Conservation (phyloP, 2,797 vertebrate species). For the Muscicapa striata region DNA sequence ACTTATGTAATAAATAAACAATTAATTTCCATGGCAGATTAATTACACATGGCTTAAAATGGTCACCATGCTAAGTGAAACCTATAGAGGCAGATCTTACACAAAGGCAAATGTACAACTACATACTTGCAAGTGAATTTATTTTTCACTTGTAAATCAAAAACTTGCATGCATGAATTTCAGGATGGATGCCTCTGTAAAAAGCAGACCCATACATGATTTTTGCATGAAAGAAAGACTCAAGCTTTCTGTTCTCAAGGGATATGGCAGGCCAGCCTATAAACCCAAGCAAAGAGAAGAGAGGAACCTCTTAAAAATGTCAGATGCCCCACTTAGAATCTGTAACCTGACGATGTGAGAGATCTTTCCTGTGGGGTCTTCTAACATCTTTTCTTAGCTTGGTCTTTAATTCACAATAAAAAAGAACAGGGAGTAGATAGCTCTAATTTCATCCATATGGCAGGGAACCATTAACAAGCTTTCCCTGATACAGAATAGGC, state of each 20-base stretch:
- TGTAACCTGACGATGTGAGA: background rate
- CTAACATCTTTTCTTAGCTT: background rate
- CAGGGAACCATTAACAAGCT: background rate
- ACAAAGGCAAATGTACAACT: background rate
- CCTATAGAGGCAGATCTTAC: background rate
- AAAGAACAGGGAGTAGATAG: background rate
- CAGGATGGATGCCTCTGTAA: background rate
- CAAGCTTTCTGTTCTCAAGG: background rate
- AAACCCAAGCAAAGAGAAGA: background rate
- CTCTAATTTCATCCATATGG: background rate
- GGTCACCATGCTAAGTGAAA: constrained; percentile 62
- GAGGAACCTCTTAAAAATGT: background rate
- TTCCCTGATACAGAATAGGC: background rate
- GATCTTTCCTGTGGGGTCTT: background rate
- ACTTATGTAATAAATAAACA: constrained; percentile 79
- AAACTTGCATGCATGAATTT: background rate
- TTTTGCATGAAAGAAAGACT: background rate
- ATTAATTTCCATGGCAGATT: constrained; percentile 76
- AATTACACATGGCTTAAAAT: constrained; percentile 68
- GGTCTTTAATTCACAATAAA: background rate
- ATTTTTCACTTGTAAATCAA: background rate
- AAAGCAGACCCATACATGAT: background rate
- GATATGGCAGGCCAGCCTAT: background rate
- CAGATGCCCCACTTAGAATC: background rate
- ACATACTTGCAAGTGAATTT: background rate